Evolutionary conservation across 2,797 vertebrate species (phyloP).

Genomic region (Notoglanidium macrostoma): DNA sequence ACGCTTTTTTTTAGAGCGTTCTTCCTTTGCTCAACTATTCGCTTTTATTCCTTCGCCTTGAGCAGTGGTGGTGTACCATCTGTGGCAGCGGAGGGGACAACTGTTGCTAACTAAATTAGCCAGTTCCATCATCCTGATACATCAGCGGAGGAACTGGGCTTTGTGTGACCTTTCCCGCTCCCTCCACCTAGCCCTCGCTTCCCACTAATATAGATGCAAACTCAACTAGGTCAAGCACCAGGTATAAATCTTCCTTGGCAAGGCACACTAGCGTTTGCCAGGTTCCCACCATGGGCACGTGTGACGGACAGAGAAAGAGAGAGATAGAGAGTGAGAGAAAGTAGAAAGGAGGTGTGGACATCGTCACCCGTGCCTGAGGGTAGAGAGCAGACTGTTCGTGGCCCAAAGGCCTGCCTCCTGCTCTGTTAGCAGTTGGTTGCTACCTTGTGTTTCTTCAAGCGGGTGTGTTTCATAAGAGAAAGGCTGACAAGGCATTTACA

Average conservation of each 20-base stretch:
- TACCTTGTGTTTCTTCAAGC: conserved; percentile 70
- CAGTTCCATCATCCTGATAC: conserved; percentile 95
- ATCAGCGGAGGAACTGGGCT: conserved; percentile 88
- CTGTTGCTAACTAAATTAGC: conserved; percentile 99
- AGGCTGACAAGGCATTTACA: conserved; percentile 66
- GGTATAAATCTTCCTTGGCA: conserved; percentile 92
- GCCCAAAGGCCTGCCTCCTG: conserved; percentile 85
- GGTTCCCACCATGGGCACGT: conserved; percentile 83
- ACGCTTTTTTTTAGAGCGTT: neutral
- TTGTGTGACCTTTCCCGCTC: conserved; percentile 91
- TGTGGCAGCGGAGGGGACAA: conserved; percentile 93
- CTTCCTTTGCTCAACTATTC: conserved; percentile 62
- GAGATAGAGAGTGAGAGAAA: conserved; percentile 58
- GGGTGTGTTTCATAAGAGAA: conserved; percentile 71
- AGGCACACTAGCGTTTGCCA: conserved; percentile 82
- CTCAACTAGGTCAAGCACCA: conserved; percentile 97
- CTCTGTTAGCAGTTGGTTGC: conserved; percentile 56
- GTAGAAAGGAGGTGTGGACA: conserved; percentile 73
- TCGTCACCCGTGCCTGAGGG: conserved; percentile 76
- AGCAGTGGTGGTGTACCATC: conserved; percentile 81
- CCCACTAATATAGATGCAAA: conserved; percentile 91
- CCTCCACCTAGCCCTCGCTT: conserved; percentile 87
- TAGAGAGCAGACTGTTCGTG: conserved; percentile 81
- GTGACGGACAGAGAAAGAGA: conserved; percentile 78
- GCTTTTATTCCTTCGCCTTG: conserved; percentile 68